Evolutionary conservation across 2,888 invertebrate genomes (phyloP), one percentile per base, ranked within the genome.

Genomic region (Drosophila recens): DNA sequence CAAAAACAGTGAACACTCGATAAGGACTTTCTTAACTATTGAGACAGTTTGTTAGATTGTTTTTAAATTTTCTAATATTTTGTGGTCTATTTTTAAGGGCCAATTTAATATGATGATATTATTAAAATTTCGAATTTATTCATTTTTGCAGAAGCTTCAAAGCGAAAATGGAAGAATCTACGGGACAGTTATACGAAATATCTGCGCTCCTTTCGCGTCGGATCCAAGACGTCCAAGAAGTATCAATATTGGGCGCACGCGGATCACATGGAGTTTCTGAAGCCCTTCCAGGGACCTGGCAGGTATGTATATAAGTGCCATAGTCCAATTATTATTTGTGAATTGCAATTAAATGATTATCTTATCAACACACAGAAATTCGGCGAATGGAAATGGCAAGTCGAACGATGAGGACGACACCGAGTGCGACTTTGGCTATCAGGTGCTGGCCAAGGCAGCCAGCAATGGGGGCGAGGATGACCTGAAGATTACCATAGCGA

Each of bases 221-320:
- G 92, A 9, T 91, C 92, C 10, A 92, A 92, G 77, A 92, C 92
- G 0, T 92, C 92, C 11, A 92, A 92, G 70, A 92, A 92, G 76
- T 92, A 92, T 79, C 92, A 92, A 80, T 92, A 90, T 69, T 92
- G 92, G 92, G 92, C 92, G 2, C 92, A 92, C 83, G 92, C 92
- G 8, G 91, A 92, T 45, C 92, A 92, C 56, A 92, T 92, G 92
- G 92, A 92, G 46, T 92, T 92, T 58, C 69, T 92, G 10, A 91
- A 92, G 69, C 92, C 92, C 5, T 92, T 91, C 59, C 92, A 92
- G 67, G 92, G 92, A 15, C 92, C 92, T 1, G 92, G 92, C 75
- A 83, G 92, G 92, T 91, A n/a, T n/a, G n/a, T n/a, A n/a, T n/a
- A n/a, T n/a, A 65, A 72, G 56, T 66, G 5, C 5, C 34, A 9